A percentile compares a stretch with the other conserved stretches of the same genome.
Evolutionary conservation across 2,888 invertebrate genomes (phyloP).

Genomic region (Euclidia mi): DNA sequence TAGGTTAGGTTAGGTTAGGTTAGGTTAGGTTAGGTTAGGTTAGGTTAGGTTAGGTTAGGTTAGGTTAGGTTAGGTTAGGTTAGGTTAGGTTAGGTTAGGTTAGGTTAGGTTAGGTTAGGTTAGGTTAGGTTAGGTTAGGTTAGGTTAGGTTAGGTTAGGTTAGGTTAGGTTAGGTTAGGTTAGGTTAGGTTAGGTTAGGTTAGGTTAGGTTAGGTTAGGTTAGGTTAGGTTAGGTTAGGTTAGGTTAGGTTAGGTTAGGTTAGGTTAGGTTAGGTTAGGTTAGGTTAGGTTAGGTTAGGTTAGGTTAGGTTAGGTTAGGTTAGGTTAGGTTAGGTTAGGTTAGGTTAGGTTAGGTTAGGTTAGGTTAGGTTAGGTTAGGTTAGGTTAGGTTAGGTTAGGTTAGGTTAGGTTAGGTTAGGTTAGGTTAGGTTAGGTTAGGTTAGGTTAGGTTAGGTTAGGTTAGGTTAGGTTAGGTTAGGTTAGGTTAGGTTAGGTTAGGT

Average conservation of each 20-base stretch:
- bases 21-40: constrained; percentile 29
- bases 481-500: constrained; percentile 20
- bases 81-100: constrained; percentile 16
- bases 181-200: constrained; percentile 14
- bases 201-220: constrained; percentile 14
- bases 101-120: constrained; percentile 15
- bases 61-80: constrained; percentile 16
- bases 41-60: constrained; percentile 20
- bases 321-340: constrained; percentile 8
- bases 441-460: constrained; percentile 19
- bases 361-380: constrained; percentile 19
- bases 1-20: constrained; percentile 28
- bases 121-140: constrained; percentile 15
- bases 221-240: constrained; percentile 14
- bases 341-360: constrained; percentile 11
- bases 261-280: constrained; percentile 15
- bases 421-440: constrained; percentile 19
- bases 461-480: constrained; percentile 20
- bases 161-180: constrained; percentile 16
- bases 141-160: too few relatives aligned
- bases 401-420: constrained; percentile 20
- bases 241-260: constrained; percentile 16
- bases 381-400: constrained; percentile 20
- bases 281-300: constrained; percentile 14
- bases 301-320: constrained; percentile 7